Evolutionary conservation across 2,888 invertebrate species (phyloP).

Genomic region (Cynaeus angustus): DNA sequence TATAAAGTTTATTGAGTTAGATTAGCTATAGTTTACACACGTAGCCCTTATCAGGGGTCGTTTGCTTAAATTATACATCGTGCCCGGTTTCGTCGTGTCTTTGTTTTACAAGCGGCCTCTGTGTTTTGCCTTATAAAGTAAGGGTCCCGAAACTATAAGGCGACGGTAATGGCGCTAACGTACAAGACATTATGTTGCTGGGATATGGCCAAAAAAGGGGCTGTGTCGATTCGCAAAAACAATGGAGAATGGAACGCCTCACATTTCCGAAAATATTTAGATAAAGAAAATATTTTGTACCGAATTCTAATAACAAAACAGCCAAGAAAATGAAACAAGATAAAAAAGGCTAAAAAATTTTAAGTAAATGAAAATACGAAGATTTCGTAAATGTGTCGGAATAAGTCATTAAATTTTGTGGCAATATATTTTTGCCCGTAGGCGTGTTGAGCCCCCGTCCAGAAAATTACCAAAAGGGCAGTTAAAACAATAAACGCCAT

Average conservation of each 20-base stretch:
- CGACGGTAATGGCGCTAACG: slow-evolving; percentile 61
- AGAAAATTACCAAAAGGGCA: slow-evolving; percentile 41
- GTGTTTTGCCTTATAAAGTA: slow-evolving; percentile 66
- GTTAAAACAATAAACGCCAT: slow-evolving; percentile 52
- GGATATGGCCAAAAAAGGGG: slow-evolving; percentile 32
- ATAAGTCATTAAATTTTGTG: not conserved
- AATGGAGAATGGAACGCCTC: slow-evolving; percentile 4
- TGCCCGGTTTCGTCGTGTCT: slow-evolving; percentile 64
- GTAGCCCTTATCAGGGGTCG: slow-evolving; percentile 71
- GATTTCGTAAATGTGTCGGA: too few relatives aligned
- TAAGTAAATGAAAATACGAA: too few relatives aligned
- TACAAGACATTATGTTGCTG: slow-evolving; percentile 60
- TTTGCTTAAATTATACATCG: slow-evolving; percentile 71
- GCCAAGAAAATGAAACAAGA: too few relatives aligned
- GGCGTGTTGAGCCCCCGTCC: slow-evolving; percentile 8
- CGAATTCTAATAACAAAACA: too few relatives aligned
- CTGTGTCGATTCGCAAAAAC: slow-evolving; percentile 44
- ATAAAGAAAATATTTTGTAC: too few relatives aligned
- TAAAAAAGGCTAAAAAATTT: too few relatives aligned
- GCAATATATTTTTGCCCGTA: slow-evolving; percentile 7
- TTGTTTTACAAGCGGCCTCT: slow-evolving; percentile 67
- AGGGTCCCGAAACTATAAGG: slow-evolving; percentile 62
- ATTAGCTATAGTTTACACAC: slow-evolving; percentile 73
- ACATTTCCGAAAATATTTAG: too few relatives aligned
- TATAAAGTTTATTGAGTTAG: slow-evolving; percentile 73